Evolutionary conservation across 2,113 vertebrate species (phyloP), one percentile per base, ranked within the genome.

Genomic region (Regulus satrapa): DNA sequence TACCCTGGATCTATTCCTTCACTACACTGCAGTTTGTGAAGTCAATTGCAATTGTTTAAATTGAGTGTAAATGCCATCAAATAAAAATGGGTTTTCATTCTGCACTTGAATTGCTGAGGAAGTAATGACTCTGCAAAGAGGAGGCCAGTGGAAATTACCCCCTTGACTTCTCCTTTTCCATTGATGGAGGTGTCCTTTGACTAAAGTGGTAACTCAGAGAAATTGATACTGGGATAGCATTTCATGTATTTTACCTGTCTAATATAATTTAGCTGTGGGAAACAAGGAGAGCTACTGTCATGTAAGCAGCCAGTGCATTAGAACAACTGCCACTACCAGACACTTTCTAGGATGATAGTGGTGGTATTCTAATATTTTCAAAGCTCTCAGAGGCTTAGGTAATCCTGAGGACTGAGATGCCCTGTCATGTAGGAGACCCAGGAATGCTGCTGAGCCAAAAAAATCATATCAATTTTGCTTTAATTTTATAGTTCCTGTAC

Each of bases 241-340:
- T 91, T 91, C 41, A 66, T 69, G 80, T 89, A 58, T 94, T 96
- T 95, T 89, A 94, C 84, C 93, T 97, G 95, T 95, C 95, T 82
- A 82, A 91, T 43, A 61, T 73, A 92, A 95, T 94, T 94, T 29
- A 82, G 87, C 62, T 76, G 69, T 54, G 43, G 66, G 84, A 92
- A 92, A 88, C 91, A 89, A 85, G 54, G 55, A 85, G 41, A 91
- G 29, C 49, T 79, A 58, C 73, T 88, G 81, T 64, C 68, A 48
- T 31, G 66, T 84, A 85, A 95, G 94, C 73, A 91, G 93, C 77
- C 66, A 87, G 62, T 49, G 54, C 85, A 69, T 76, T 91, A 91
- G 66, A 91, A 63, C 55, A 83, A 78, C 77, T 73, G 51, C 79
- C 81, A 79, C 55, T 80, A 69, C 38, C 63, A 66, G 40, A 52